Base-by-base conservation (phyloP, 2,888 invertebrate species). In the Calliphora vomitoria region DNA sequence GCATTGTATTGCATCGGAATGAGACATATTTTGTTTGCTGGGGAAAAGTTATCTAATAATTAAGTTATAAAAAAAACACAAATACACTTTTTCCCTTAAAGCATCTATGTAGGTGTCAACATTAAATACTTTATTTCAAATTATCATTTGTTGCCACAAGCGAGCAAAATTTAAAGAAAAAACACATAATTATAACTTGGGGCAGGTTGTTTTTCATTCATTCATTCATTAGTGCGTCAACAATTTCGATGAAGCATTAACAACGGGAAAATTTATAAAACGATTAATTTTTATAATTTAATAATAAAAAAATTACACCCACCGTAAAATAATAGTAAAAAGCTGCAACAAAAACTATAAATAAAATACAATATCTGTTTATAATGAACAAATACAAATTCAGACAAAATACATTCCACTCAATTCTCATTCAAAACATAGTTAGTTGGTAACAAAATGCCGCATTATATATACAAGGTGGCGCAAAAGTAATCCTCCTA, bases 331-430 rank as follows among this genome's bases (percentile, higher is more conserved):
- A 8, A 18, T 50, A 50, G 50, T 13, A 50, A 50, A 55, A 18
- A n/a, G 25, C 2, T 25, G n/a, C 4, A 18, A 53, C n/a, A 53
- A n/a, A 53, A 53, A n/a, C 8, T 4, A 3, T 13, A 50, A 38
- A 5, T n/a, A n/a, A n/a, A n/a, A n/a, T n/a, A 66, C 50, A 31
- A 31, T 50, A 5, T 71, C 20, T 18, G 4, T 47, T 69, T 72
- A 18, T 66, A 55, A 81, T 64, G 31, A 47, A 64, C 18, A 81
- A 72, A 82, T 64, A 55, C n/a, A 66, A 58, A 62, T 53, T 38
- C 47, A 71, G 50, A 41, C 50, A 71, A 53, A 38, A 44, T 15
- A 53, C 41, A 53, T 41, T 18, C n/a, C 18, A 20, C 38, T 38
- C 20, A 38, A 68, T 58, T 55, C 8, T 11, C 58, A 35, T 69